A percentile compares a stretch with the other conserved stretches of the same genome.
Evolutionary conservation across 2,797 vertebrate species (phyloP).

Genomic region (Rhinichthys osculus): DNA sequence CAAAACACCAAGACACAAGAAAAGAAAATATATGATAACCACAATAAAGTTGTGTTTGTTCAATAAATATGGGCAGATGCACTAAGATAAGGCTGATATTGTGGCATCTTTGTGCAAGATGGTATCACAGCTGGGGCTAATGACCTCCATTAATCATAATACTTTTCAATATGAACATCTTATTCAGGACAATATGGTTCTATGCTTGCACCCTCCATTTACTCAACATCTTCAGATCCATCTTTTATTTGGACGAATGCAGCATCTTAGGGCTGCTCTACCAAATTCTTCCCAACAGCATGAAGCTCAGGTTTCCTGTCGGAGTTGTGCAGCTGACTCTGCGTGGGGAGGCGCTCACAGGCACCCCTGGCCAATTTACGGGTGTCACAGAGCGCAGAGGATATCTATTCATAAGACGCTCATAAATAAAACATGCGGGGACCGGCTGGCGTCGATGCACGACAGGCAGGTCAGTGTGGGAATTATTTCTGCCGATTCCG

Average conservation of each 20-base stretch:
- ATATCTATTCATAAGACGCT: slow-evolving; percentile 68
- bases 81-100: slow-evolving; percentile 15
- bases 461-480: slow-evolving; percentile 61
- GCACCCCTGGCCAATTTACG: slow-evolving; percentile 57
- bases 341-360: not conserved
- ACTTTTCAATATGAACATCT: not conserved
- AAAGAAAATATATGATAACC: not conserved
- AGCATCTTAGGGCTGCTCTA: slow-evolving; percentile 6
- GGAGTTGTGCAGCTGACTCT: not conserved
- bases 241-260: slow-evolving; percentile 24
- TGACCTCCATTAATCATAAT: slow-evolving; percentile 31
- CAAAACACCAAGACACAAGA: slow-evolving; percentile 61
- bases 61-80: slow-evolving; percentile 15
- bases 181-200: not conserved
- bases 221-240: slow-evolving; percentile 9
- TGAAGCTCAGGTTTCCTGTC: not conserved
- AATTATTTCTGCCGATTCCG: slow-evolving; percentile 69
- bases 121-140: slow-evolving; percentile 27
- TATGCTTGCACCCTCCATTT: slow-evolving; percentile 13
- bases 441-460: slow-evolving; percentile 19
- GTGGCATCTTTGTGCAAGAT: slow-evolving; percentile 1
- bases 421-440: slow-evolving; percentile 72
- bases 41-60: slow-evolving; percentile 5
- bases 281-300: slow-evolving; percentile 2
- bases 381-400: slow-evolving; percentile 64